Evolutionary conservation across 30 jellyfish, hydroid and myxozoan genomes (phyloP), one percentile per base, ranked within the genome.

Genomic region (Sanderia malayensis): DNA sequence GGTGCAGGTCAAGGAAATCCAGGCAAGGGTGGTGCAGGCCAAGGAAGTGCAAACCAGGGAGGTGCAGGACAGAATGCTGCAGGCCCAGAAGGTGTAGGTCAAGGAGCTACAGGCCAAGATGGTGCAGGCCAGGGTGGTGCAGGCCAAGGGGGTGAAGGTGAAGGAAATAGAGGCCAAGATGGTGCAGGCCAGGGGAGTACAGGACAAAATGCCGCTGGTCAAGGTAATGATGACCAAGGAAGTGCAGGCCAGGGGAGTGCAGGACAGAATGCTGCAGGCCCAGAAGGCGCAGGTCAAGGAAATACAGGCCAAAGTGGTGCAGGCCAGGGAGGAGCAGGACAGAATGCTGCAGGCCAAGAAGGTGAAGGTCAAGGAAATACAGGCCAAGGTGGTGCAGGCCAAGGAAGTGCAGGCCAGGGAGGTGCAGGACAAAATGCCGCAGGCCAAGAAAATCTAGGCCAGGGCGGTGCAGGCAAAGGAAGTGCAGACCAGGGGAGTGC

Each of bases 1-100:
- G 63, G 75, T 17, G 83, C 34, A 18, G 87, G 45, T 25, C 71
- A 74, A 20, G 85, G 58, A 3, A 81, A 30, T 23, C 45, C 19
- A 2, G 78, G 87, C 1, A 53, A 18, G 8, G 79, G 84, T 73
- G 84, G 65, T 31, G 84, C 59, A 4, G 95, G 90, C 17, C 78
- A 29, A 2, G 74, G 66, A 18, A 64, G 55, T 24, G 88, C 67
- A 84, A 61, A 0, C 69, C 74, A 13, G 89, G 68, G 20, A 84
- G 79, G 2, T 26, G 53, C 31, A 61, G 67, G 45, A n/a, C 30
- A 31, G 30, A 60, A 33, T 10, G 70, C 67, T 0, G 89, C 71
- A 19, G 85, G 49, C 15, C 74, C 26, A 65, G 88, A 73, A 4
- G 79, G 62, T 69, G 87, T n/a, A n/a, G n/a, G n/a, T n/a, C n/a